These are phyloP conservation scores for Acleris cristana DNA, from an alignment of 2,888 invertebrate genomes.

Conservation along the genomic window DNA sequence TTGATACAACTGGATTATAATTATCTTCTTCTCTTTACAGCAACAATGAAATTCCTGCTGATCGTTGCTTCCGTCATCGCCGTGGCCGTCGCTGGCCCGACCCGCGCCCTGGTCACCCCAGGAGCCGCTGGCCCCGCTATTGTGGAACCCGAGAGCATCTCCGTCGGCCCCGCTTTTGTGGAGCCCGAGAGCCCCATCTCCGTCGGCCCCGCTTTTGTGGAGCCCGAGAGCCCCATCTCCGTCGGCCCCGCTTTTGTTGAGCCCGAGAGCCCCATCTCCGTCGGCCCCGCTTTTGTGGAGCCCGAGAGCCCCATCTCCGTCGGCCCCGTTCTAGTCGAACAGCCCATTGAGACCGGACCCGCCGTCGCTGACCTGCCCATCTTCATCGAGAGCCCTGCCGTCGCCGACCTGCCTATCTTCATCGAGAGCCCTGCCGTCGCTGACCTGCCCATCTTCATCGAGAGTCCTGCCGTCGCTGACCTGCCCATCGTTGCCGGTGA, in stretches of 20 bases:
- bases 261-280: conserved; percentile 21
- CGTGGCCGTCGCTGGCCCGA: conserved; percentile 52
- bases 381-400: conserved; percentile 25
- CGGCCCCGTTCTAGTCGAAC: conserved; percentile 5
- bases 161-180: conserved; percentile 20
- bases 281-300: conserved; percentile 17
- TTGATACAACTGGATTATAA: not conserved
- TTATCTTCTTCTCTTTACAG: conserved; percentile 1
- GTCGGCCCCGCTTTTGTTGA: conserved; percentile 40
- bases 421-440: conserved; percentile 12
- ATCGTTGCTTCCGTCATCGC: conserved; percentile 51
- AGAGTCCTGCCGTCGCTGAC: conserved; percentile 16
- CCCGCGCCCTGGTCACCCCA: conserved; percentile 43
- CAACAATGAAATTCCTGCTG: conserved; percentile 52
- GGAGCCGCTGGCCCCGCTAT: conserved; percentile 42
- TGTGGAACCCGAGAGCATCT: conserved; percentile 23
- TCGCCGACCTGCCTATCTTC: conserved; percentile 17
- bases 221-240: conserved; percentile 20
- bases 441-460: not conserved
- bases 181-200: not conserved
- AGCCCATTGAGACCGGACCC: conserved; percentile 18
- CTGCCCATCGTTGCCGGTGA: conserved; percentile 26
- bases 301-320: conserved; percentile 26
- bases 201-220: conserved; percentile 40
- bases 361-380: conserved; percentile 15